Base-by-base conservation (phyloP, 1,140 invertebrate species). In the Bradynema listronoti region DNA sequence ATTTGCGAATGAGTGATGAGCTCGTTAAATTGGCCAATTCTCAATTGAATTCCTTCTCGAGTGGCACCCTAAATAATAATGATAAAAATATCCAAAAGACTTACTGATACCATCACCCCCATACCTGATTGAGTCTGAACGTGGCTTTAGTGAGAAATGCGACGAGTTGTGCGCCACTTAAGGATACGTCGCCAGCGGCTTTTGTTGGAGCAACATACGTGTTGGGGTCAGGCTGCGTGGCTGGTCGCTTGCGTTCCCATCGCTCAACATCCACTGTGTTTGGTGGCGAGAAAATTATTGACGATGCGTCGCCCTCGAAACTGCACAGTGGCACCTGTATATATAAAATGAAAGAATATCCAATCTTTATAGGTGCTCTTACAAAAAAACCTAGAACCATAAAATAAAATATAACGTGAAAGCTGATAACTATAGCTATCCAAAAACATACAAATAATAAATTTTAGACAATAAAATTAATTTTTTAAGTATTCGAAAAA, bases 131-230 rank as follows among this genome's bases (percentile, higher is more conserved):
- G 33, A 71, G 50, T 19, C 60, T 53, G 41, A 70, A 34, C 5
- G 71, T 62, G 16, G 69, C 69, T 61, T 71, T 71, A 9, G 47
- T 69, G 9, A 71, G 41, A 57, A 71, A 71, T 7, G 29, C n/a
- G 24, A 69, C 69, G n/a, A 69, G 41, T 33, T 72, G 65, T 6
- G 56, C 22, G 1, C 69, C 69, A 41, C 41, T 69, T 7, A 70
- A 47, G n/a, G 70, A 70, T 11, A 71, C 70, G 41, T 73, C 69
- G 3, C 69, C 69, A 3, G 69, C 70, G 11, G 70, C 66, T 54
- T 70, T 71, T 16, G 65, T 54, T 14, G 68, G 70, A n/a, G 66
- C 24, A n/a, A 56, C 45, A 61, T 68, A 73, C 25, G 43, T 69
- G 45, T 39, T 32, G n/a, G 50, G 36, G 32, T 69, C 53, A 7